Conservation (phyloP, 2,797 vertebrate genomes). For the Chaunax sp. region DNA sequence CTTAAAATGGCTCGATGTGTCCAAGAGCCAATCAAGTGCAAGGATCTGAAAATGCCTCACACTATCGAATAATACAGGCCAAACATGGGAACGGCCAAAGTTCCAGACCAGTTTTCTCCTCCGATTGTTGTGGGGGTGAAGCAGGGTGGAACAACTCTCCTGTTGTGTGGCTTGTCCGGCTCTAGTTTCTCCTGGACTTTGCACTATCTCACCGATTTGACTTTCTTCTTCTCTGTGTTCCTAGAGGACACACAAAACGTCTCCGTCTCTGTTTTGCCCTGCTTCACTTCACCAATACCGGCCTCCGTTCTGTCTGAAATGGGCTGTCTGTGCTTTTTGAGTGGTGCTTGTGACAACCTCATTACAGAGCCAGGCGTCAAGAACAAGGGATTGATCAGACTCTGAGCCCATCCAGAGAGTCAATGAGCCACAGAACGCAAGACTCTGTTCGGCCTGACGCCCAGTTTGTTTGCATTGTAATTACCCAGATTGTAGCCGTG, state of each 20-base stretch:
- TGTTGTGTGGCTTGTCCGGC: no score
- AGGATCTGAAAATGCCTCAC: no score
- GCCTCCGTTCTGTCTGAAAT: constrained; percentile 31
- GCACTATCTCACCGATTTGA: no score
- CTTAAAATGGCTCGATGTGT: no score
- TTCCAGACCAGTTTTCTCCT: no score
- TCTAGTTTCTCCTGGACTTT: no score
- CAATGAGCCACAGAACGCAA: constrained; percentile 56
- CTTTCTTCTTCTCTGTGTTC: neutral
- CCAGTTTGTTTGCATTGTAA: constrained; percentile 73
- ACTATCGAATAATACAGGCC: no score
- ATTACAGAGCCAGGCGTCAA: constrained; percentile 56
- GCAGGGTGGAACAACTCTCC: no score
- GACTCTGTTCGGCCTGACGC: constrained; percentile 44
- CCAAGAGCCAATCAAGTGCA: no score
- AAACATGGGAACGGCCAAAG: no score
- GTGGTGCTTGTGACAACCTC: constrained; percentile 55
- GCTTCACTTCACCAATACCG: constrained; percentile 10
- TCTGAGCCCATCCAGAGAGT: constrained; percentile 57
- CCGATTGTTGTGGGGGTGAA: no score
- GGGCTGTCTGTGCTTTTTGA: constrained; percentile 45
- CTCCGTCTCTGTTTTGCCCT: constrained; percentile 6
- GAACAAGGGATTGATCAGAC: constrained; percentile 63
- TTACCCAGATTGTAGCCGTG: constrained; percentile 63
- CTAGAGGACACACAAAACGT: constrained; percentile 15